Conservation (phyloP, 2,113 vertebrate genomes). For the Ginglymostoma cirratum region DNA sequence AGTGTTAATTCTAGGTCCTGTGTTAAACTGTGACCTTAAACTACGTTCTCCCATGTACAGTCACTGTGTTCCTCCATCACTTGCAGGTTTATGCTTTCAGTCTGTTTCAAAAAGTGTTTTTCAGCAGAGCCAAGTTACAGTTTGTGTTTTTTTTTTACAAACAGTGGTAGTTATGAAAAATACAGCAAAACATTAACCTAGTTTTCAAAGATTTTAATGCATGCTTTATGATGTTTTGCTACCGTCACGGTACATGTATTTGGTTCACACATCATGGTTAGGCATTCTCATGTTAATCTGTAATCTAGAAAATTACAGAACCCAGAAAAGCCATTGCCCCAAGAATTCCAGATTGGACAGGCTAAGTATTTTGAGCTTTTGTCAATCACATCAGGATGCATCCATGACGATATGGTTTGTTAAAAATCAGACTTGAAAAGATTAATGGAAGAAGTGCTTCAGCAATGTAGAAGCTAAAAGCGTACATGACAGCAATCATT, state of each 20-base stretch:
- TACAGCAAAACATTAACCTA: background rate
- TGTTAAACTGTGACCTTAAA: too few relatives aligned
- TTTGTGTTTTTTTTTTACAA: background rate
- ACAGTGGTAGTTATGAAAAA: background rate
- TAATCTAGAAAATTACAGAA: background rate
- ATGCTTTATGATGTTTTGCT: background rate
- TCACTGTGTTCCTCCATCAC: too few relatives aligned
- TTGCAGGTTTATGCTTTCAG: too few relatives aligned
- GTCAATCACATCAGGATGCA: background rate
- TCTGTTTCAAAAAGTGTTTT: too few relatives aligned
- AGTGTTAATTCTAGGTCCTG: too few relatives aligned
- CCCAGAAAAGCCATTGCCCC: too few relatives aligned
- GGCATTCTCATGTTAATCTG: background rate
- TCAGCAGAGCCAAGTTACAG: too few relatives aligned
- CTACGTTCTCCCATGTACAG: too few relatives aligned
- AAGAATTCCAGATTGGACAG: background rate
- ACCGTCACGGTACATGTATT: background rate
- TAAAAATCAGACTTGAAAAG: background rate
- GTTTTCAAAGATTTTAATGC: background rate
- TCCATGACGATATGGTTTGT: background rate
- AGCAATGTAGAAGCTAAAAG: background rate
- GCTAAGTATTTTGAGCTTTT: background rate
- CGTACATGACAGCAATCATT: background rate
- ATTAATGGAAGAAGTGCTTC: background rate
- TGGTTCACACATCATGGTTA: background rate